Evolutionary conservation across 2,797 vertebrate species (phyloP).

Genomic region (Pyrrhura leucotis): DNA sequence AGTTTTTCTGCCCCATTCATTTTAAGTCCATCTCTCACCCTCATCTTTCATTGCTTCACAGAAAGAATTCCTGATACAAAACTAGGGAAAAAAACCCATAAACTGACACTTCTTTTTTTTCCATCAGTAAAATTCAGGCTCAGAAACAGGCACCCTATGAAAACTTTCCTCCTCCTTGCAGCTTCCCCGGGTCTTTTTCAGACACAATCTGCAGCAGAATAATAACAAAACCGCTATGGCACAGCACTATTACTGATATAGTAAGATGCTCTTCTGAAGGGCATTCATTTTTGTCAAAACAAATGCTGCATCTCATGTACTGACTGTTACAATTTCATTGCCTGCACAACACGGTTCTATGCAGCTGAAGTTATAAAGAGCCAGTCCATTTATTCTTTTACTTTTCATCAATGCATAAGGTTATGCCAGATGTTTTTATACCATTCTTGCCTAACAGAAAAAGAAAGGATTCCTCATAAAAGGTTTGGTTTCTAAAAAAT

Average conservation of each 20-base stretch:
- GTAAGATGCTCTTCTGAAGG: neutral
- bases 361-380: conserved; percentile 51
- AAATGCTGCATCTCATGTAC: neutral
- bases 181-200: neutral
- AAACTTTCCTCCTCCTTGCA: neutral
- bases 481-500: conserved; percentile 73
- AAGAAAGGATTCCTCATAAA: conserved; percentile 61
- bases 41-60: neutral
- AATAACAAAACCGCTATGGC: neutral
- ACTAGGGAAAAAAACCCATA: fast-evolving
- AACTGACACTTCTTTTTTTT: neutral
- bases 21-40: neutral
- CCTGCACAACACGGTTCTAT: neutral
- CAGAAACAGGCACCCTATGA: neutral
- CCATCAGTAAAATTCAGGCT: neutral
- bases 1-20: neutral
- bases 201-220: neutral
- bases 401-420: conserved; percentile 49
- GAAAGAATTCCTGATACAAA: neutral
- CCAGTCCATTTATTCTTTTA: neutral
- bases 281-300: neutral
- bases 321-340: neutral
- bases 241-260: neutral
- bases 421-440: conserved; percentile 66
- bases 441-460: conserved; percentile 37